Evolutionary conservation across 37 sponge, comb jelly and placozoan species (phyloP), one percentile per base, ranked within the genome.

Genomic region (Chondrilla cf. caribensis): DNA sequence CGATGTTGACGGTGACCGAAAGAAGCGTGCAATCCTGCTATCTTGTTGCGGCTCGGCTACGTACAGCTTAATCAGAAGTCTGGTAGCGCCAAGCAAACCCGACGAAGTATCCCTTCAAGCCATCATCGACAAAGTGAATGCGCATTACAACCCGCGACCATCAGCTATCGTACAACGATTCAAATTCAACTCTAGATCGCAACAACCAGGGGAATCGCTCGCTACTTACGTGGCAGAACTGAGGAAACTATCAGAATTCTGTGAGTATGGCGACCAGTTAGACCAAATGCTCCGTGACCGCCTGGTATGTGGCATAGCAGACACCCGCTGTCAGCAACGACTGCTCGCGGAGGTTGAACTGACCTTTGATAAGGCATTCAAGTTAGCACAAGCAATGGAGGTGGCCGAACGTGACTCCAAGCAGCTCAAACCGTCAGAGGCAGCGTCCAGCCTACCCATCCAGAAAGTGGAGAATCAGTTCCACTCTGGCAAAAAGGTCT

Each of bases 141-240:
- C 22, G 11, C 79, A 79, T 58, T 24, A 32, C 58, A 25, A 54
- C n/a, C 79, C 58, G 57, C 43, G 36, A 38, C 24, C 18, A 54
- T 80, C 81, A 58, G 64, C 29, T 11, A 31, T 31, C 14, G 79
- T 80, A 36, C 60, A 80, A 31, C 64, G 60, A 9, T 80, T 33
- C 81, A 80, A 55, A 21, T 80, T 58, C 64, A 29, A 80, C 64
- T 60, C 64, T 17, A 60, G 81, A 19, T 58, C 41, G 14, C 81
- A 44, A 7, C 29, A 58, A 26, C 40, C 11, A 21, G 41, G 33
- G 21, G 62, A 80, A 44, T 19, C 38, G 9, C 26, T 80, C 18
- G 60, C 81, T 15, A 38, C 60, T 18, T 80, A 80, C 21, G 65
- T 80, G 29, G 60, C 58, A 55, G 81, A 37, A 35, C 64, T 80